phyloP scores from a whole-genome alignment of 2,113 vertebrate genomes.

The Pagrus major region DNA sequence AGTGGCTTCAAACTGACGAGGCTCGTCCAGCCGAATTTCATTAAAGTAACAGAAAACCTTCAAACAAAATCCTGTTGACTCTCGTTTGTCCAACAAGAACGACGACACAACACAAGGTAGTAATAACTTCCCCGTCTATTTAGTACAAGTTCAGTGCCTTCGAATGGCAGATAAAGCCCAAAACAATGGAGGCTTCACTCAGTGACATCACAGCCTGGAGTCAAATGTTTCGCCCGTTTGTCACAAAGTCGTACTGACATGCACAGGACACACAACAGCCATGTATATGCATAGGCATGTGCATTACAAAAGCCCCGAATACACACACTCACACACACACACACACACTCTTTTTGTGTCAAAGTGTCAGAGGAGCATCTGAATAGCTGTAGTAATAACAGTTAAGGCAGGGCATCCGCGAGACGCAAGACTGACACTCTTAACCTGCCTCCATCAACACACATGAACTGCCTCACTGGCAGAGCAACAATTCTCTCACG shows the following conservation, averaged over 20 bases:
- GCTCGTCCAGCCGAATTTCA: background rate
- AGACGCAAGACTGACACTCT: constrained; percentile 71
- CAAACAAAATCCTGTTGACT: constrained; percentile 28
- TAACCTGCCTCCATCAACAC: constrained; percentile 76
- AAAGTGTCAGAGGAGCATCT: constrained; percentile 65
- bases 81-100: constrained; percentile 31
- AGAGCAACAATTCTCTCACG: constrained; percentile 71
- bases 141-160: constrained; percentile 55
- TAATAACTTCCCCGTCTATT: constrained; percentile 64
- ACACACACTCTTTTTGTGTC: constrained; percentile 38
- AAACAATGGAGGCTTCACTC: constrained; percentile 43
- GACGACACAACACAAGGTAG: background rate
- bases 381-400: constrained; percentile 74
- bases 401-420: constrained; percentile 59
- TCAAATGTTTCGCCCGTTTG: constrained; percentile 56
- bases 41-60: constrained; percentile 2
- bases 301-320: constrained; percentile 27
- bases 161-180: constrained; percentile 41
- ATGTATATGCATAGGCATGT: constrained; percentile 22
- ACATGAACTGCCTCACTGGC: constrained; percentile 45
- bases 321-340: constrained; percentile 13
- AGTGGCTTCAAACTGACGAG: constrained; percentile 1
- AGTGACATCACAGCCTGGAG: constrained; percentile 36
- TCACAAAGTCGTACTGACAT: constrained; percentile 31
- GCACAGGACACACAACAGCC: background rate